Evolutionary conservation across 2,888 invertebrate genomes (phyloP).

Genomic region (Cheilosia pagana): DNA sequence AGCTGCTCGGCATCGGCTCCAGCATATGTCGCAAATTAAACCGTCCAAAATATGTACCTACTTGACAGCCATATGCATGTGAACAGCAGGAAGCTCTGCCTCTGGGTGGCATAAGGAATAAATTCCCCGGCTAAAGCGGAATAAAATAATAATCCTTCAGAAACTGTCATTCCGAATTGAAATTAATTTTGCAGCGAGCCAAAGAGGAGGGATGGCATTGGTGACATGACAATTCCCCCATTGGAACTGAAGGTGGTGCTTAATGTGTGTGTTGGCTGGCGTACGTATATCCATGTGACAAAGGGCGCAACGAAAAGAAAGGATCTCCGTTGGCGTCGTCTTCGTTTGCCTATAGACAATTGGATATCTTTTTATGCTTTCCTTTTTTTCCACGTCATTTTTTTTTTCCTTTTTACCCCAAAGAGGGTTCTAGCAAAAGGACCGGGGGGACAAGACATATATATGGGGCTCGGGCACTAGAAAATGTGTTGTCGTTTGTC

Average conservation of each 20-base stretch:
- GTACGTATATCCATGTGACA: slow-evolving; percentile 44
- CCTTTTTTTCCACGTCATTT: slow-evolving; percentile 46
- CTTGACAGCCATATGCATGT: slow-evolving; percentile 24
- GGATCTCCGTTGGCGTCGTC: slow-evolving; percentile 3
- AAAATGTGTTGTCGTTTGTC: slow-evolving; percentile 12
- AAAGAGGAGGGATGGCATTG: slow-evolving; percentile 41
- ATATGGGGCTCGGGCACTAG: not conserved
- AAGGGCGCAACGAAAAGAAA: slow-evolving; percentile 38
- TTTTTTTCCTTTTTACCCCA: slow-evolving; percentile 30
- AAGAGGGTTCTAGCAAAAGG: slow-evolving; percentile 38
- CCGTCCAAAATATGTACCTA: slow-evolving; percentile 33
- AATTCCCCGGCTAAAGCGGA: slow-evolving; percentile 66
- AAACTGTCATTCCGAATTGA: slow-evolving; percentile 72
- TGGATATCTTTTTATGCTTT: slow-evolving; percentile 54
- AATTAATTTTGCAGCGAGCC: slow-evolving; percentile 68
- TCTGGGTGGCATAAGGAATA: slow-evolving; percentile 32
- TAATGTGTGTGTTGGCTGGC: slow-evolving; percentile 32
- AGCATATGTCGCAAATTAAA: slow-evolving; percentile 68
- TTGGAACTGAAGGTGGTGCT: slow-evolving; percentile 41
- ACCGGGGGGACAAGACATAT: not conserved
- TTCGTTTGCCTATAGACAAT: slow-evolving; percentile 48
- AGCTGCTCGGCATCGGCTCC: not conserved
- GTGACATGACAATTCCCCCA: slow-evolving; percentile 55
- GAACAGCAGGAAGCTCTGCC: not conserved
- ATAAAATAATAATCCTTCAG: slow-evolving; percentile 75